Percentiles rank a stretch among this genome's conserved stretches.
phyloP scores from a whole-genome alignment of 1,140 invertebrate species.

The Microplitis mediator region DNA sequence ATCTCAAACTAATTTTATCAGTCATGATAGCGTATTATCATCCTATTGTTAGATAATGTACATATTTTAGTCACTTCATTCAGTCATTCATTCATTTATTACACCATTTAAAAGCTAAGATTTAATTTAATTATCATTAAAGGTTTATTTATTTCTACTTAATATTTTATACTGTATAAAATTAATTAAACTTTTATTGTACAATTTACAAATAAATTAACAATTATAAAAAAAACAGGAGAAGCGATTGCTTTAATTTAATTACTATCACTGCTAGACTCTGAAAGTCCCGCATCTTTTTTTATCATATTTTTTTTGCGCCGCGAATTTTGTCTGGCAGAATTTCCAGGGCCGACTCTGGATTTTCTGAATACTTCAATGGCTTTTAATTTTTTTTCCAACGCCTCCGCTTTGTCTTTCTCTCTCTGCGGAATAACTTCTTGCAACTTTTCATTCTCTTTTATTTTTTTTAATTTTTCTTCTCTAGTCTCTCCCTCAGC shows the following conservation, averaged over 20 bases:
- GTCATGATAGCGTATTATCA: no score
- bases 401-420: conserved; percentile 67
- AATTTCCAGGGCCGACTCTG: conserved; percentile 65
- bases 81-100: no score
- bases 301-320: conserved; percentile 57
- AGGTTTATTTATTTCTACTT: no score
- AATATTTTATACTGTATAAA: conserved; percentile 4
- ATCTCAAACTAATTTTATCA: no score
- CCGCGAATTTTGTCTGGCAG: conserved; percentile 57
- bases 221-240: background rate
- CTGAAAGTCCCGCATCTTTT: conserved; percentile 70
- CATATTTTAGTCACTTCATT: no score
- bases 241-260: conserved; percentile 30
- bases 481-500: conserved; percentile 28
- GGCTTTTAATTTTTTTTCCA: conserved; percentile 75
- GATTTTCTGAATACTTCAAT: conserved; percentile 77
- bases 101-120: no score
- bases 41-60: no score
- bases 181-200: background rate
- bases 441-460: conserved; percentile 28
- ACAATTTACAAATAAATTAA: background rate
- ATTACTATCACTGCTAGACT: conserved; percentile 66
- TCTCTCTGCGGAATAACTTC: conserved; percentile 78
- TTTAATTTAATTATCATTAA: no score
- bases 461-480: conserved; percentile 27